Percentiles rank a stretch among this genome's conserved stretches.
Conservation (phyloP, 2,797 vertebrate species). For the Heterohyrax brucei region DNA sequence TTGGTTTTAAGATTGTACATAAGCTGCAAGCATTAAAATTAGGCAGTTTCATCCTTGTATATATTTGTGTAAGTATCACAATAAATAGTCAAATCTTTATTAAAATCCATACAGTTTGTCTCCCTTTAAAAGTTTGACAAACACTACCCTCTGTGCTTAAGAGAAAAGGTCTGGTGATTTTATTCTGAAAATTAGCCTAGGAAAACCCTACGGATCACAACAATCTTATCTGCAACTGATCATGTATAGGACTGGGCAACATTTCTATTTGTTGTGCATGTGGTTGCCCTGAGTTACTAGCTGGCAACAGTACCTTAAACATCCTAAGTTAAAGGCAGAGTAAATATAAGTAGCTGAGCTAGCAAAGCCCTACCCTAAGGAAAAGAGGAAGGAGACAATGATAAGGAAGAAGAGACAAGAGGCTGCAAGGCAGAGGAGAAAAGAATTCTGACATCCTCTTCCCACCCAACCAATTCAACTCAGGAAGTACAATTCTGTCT, state of each 20-base stretch:
- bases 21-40: background rate
- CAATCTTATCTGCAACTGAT: no score
- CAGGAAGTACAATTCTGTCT: background rate
- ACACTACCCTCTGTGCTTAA: background rate
- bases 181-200: no score
- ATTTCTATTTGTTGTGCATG: no score
- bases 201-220: no score
- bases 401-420: background rate
- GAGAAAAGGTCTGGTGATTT: background rate
- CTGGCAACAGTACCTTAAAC: no score
- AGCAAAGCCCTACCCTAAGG: background rate
- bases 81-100: background rate
- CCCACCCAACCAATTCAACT: background rate
- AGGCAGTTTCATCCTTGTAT: background rate
- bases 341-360: background rate
- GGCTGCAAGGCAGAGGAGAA: background rate
- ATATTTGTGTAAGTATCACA: constrained; percentile 9
- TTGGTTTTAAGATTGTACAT: constrained; percentile 48
- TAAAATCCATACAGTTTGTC: background rate
- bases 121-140: constrained; percentile 41
- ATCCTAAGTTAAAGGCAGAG: background rate
- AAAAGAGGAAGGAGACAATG: background rate
- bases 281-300: no score
- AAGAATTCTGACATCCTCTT: background rate
- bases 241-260: no score